Percentiles rank a stretch among this genome's conserved stretches.
phyloP scores from a whole-genome alignment of 1,140 invertebrate species.

The Drosophila serrata region DNA sequence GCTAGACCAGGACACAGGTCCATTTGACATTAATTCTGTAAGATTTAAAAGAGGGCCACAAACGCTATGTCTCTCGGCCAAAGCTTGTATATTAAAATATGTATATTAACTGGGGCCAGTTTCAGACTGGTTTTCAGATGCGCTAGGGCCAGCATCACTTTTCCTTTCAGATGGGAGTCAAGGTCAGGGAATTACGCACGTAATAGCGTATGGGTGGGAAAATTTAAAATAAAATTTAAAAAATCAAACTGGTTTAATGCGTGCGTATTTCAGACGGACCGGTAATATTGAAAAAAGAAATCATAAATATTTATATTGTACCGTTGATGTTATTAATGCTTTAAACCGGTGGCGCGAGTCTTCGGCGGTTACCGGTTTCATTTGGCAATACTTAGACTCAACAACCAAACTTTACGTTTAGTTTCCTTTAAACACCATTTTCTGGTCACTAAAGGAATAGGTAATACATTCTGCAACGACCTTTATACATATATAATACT shows the following conservation, averaged over 20 bases:
- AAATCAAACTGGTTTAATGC: constrained; percentile 28
- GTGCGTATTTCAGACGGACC: constrained; percentile 4
- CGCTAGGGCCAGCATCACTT: constrained; percentile 55
- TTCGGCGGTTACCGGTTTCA: constrained; percentile 50
- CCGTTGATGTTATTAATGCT: constrained; percentile 45
- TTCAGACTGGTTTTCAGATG: constrained; percentile 61
- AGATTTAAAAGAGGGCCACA: background rate
- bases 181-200: constrained; percentile 53
- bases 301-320: constrained; percentile 69
- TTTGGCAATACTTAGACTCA: constrained; percentile 23
- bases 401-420: background rate
- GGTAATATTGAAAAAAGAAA: constrained; percentile 58
- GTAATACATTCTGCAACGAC: background rate
- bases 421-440: background rate
- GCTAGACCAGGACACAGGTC: background rate
- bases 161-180: constrained; percentile 78
- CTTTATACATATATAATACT: no score
- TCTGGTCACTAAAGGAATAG: background rate
- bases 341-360: constrained; percentile 44
- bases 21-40: background rate
- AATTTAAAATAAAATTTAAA: background rate
- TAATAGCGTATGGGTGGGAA: constrained; percentile 7
- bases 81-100: background rate
- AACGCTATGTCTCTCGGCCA: background rate
- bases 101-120: background rate